These are phyloP conservation scores for Premnoplex brunnescens DNA, from an alignment of 2,797 vertebrate genomes.

Conservation along the genomic window DNA sequence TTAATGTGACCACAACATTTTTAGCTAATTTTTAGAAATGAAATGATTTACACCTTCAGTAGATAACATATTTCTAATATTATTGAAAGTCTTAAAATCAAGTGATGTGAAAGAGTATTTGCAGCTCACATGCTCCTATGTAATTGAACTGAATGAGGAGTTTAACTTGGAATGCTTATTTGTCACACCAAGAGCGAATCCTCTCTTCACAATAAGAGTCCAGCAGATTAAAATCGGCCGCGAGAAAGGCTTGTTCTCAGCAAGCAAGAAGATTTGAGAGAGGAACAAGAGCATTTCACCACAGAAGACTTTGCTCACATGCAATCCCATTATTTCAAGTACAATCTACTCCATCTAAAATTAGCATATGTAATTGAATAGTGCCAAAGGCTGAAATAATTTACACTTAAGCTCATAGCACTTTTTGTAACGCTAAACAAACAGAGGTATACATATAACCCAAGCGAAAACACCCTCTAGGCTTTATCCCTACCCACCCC, in stretches of 20 bases:
- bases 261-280: not conserved
- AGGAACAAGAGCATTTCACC: not conserved
- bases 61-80: not conserved
- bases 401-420: constrained; percentile 2
- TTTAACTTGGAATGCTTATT: constrained; percentile 23
- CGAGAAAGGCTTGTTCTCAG: not conserved
- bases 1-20: not conserved
- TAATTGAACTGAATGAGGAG: constrained; percentile 13
- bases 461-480: not conserved
- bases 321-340: not conserved
- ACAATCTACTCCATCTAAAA: not conserved
- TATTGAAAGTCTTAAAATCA: not conserved
- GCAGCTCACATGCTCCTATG: not conserved
- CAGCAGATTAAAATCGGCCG: not conserved
- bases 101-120: not conserved
- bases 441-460: not conserved
- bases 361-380: constrained; percentile 43
- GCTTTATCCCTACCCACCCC: not conserved
- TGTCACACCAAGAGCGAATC: not conserved
- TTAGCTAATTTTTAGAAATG: not conserved
- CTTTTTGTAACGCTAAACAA: constrained; percentile 17
- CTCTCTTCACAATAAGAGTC: not conserved
- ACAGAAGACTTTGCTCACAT: not conserved
- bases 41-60: not conserved
- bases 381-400: constrained; percentile 55